Base-by-base conservation (phyloP, 2,113 vertebrate genomes). In the Eretmochelys imbricata region DNA sequence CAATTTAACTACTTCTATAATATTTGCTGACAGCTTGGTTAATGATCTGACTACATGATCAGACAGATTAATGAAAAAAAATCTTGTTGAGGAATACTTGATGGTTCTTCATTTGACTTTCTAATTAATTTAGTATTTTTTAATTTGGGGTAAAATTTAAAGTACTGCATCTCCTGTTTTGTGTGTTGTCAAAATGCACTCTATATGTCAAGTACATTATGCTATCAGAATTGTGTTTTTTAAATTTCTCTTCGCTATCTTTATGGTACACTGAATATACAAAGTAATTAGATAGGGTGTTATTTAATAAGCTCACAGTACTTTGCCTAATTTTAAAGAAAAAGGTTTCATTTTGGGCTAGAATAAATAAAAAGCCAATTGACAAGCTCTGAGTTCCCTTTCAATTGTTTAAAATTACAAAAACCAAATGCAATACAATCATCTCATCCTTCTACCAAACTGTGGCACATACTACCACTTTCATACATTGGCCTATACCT, bases 61-160 rank as follows among this genome's bases (percentile, higher is more conserved):
- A 94, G 80, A 87, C 31, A 94, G 69, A 96, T 94, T 96, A 94
- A 96, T 91, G 91, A 94, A 94, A 93, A 27, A 94, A 97, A 93
- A 94, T 89, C 82, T 93, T 92, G 89, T 29, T 91, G 88, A 90
- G 76, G 84, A 94, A 93, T 89, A 87, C 50, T 83, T 95, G 50
- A 84, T 94, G 65, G 48, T 81, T 95, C 42, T 90, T 97, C 95
- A 96, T 94, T 97, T 91, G 93, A 55, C 59, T 95, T 95, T 82
- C 87, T 96, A 96, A 96, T 96, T 96, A 95, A 80, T 55, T 93
- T 85, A 91, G 54, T 90, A 59, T 11, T 38, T 90, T 93, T 95
- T 93, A 50, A 95, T 94, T 90, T 94, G 48, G 54, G 65, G 87
- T 87, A 85, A 80, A 94, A 72, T 94, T 79, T 94, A 90, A 91